These are phyloP conservation scores for Mormyrus lacerda DNA, from an alignment of 2,113 vertebrate genomes.

Conservation along the genomic window DNA sequence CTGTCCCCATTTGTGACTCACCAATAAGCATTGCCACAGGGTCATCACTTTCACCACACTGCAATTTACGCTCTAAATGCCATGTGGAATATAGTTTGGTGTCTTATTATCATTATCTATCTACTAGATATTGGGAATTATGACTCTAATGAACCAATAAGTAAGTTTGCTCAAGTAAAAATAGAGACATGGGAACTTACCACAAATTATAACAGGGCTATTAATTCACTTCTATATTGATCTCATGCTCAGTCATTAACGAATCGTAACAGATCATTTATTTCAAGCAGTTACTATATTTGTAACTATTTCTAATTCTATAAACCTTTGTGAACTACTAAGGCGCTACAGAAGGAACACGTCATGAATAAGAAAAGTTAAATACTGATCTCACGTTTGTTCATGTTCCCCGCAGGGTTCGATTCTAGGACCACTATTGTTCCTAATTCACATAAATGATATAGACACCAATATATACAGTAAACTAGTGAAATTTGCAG, in stretches of 20 bases:
- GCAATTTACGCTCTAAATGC: neutral
- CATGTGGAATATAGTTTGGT: neutral
- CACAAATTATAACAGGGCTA: neutral
- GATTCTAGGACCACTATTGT: too few species aligned
- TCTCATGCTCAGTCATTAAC: neutral
- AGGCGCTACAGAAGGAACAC: neutral
- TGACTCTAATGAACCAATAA: neutral
- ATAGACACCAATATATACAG: too few species aligned
- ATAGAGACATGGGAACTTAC: neutral
- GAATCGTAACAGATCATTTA: neutral
- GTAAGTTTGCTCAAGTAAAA: neutral
- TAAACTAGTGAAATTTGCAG: too few species aligned
- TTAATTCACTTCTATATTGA: neutral
- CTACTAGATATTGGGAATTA: neutral
- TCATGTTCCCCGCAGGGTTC: too few species aligned
- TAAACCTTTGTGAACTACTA: neutral
- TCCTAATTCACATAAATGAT: too few species aligned
- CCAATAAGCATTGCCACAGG: neutral
- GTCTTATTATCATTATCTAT: neutral
- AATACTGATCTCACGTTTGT: neutral
- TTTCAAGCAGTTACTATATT: neutral
- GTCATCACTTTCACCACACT: neutral
- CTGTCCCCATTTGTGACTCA: neutral
- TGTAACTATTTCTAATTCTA: neutral
- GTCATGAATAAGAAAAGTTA: neutral